Percentiles rank a stretch among this genome's conserved stretches.
Evolutionary conservation across 2,797 vertebrate genomes (phyloP).

Genomic region (Numenius phaeopus): DNA sequence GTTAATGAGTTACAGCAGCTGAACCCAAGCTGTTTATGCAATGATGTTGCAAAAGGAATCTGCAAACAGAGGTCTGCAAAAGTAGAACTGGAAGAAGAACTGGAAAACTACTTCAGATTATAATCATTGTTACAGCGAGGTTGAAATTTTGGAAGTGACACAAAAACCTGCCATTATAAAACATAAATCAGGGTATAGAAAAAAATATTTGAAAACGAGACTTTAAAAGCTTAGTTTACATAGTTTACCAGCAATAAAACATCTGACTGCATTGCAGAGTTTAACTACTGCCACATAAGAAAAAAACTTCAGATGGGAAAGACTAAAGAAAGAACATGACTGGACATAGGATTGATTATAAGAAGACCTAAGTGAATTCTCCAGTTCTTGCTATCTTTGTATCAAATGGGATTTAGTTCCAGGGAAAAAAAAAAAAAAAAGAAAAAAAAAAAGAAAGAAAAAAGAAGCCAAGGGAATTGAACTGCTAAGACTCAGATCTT

Average conservation of each 20-base stretch:
- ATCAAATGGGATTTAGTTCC: not conserved
- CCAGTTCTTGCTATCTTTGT: not conserved
- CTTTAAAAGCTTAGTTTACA: not conserved
- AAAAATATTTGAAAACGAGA: not conserved
- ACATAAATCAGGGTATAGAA: not conserved
- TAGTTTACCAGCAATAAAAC: not conserved
- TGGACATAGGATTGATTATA: not conserved
- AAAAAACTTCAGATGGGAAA: not conserved
- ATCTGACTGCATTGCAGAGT: not conserved
- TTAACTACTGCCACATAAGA: not conserved
- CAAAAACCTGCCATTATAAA: not conserved
- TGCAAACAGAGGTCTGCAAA: not conserved
- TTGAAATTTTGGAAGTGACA: not conserved
- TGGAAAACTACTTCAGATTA: not conserved
- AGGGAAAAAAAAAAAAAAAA: rapidly evolving
- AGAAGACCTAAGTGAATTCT: not conserved
- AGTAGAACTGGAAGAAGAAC: not conserved
- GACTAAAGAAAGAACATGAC: not conserved
- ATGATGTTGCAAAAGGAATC: not conserved
- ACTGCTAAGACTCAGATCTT: not conserved
- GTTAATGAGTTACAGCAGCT: slow-evolving; percentile 14
- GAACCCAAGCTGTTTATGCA: not conserved
- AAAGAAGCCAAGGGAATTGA: not conserved
- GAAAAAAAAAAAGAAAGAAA: rapidly evolving
- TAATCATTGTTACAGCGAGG: not conserved